phyloP scores from a whole-genome alignment of 1,140 invertebrate species.

The Bombus turneri region DNA sequence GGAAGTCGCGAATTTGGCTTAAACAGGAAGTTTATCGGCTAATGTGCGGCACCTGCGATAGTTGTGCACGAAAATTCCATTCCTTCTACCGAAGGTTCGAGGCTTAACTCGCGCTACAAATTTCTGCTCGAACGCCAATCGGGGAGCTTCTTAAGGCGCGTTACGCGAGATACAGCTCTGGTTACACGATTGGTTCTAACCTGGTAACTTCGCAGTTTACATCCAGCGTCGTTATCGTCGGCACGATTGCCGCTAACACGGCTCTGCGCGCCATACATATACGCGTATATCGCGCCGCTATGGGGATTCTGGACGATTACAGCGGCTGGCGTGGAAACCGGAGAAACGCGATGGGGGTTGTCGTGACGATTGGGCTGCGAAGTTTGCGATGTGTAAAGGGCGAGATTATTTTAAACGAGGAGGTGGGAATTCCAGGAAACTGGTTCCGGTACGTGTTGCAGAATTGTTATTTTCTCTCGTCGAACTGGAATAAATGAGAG shows the following conservation, averaged over 20 bases:
- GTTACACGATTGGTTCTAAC: conserved; percentile 60
- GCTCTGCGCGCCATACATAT: background rate
- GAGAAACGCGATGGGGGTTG: background rate
- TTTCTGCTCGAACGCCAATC: conserved; percentile 58
- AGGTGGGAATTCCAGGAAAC: background rate
- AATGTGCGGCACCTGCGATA: conserved; percentile 59
- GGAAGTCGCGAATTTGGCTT: conserved; percentile 22
- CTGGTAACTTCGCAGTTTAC: conserved; percentile 42
- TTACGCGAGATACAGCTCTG: conserved; percentile 49
- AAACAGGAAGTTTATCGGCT: conserved; percentile 45
- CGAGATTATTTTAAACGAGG: background rate
- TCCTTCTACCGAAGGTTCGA: conserved; percentile 27
- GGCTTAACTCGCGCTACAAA: conserved; percentile 58
- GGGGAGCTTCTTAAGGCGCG: conserved; percentile 50
- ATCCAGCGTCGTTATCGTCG: conserved; percentile 20
- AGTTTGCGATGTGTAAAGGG: background rate
- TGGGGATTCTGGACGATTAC: background rate
- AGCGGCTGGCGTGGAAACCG: background rate
- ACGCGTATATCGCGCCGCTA: background rate
- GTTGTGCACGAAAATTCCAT: background rate
- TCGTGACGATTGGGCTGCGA: background rate
- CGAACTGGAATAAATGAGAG: no score
- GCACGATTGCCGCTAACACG: conserved; percentile 33
- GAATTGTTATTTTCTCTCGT: background rate
- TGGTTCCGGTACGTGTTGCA: background rate